Conservation (phyloP, 2,113 vertebrate species). For the Sinocyclocheilus grahami region DNA sequence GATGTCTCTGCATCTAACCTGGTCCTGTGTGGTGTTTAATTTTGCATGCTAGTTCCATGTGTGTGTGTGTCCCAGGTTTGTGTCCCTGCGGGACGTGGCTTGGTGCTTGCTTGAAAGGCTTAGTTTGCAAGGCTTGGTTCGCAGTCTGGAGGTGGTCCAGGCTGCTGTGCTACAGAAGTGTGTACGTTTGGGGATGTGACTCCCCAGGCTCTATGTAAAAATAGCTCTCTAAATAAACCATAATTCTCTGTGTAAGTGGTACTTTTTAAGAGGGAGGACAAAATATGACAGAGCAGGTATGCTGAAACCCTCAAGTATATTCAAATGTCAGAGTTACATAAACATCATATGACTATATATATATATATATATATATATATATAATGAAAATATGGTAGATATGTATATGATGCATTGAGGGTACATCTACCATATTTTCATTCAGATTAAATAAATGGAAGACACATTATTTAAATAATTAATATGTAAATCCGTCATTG, state of each 20-base stretch:
- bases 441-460: no score
- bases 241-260: conserved; percentile 44
- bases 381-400: no score
- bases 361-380: no score
- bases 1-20: background rate
- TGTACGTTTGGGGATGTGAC: conserved; percentile 29
- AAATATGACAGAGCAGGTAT: conserved; percentile 16
- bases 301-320: conserved; percentile 14
- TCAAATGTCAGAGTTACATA: background rate
- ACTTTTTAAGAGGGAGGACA: conserved; percentile 26
- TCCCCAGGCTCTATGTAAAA: conserved; percentile 39
- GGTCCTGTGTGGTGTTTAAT: conserved; percentile 13
- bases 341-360: background rate
- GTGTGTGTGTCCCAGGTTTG: conserved; percentile 18
- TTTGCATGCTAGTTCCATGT: conserved; percentile 26
- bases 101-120: background rate
- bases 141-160: conserved; percentile 23
- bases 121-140: conserved; percentile 44
- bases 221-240: conserved; percentile 52
- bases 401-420: no score
- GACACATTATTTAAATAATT: no score
- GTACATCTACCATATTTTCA: no score
- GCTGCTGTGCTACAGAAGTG: conserved; percentile 29
- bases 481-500: background rate
- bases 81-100: conserved; percentile 1